These are phyloP conservation scores for Habropoda laboriosa DNA, from an alignment of 1,140 invertebrate genomes.

Conservation along the genomic window DNA sequence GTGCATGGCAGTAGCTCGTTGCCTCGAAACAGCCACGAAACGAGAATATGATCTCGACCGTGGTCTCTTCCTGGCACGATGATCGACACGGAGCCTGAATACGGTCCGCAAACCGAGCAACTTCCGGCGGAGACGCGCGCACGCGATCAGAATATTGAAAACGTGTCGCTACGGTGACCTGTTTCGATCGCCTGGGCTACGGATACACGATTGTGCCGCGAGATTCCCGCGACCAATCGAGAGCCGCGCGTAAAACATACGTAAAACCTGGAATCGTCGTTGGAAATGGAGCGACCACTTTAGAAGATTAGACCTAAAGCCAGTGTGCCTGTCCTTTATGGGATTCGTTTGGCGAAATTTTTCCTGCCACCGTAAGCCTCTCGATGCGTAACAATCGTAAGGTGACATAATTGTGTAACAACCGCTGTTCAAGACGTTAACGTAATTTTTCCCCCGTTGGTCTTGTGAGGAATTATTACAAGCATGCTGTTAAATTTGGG, in stretches of 20 bases:
- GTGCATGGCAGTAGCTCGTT: not conserved
- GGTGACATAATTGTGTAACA: not conserved
- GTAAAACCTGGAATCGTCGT: not conserved
- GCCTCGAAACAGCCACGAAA: not conserved
- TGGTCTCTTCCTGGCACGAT: not conserved
- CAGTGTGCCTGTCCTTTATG: too few relatives aligned
- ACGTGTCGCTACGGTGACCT: conserved; percentile 3
- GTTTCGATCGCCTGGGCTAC: not conserved
- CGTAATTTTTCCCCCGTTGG: too few relatives aligned
- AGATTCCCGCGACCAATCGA: not conserved
- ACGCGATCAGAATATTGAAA: conserved; percentile 26
- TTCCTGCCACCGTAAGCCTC: too few relatives aligned
- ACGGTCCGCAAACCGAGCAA: conserved; percentile 4
- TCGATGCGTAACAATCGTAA: too few relatives aligned
- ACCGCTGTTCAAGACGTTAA: not conserved
- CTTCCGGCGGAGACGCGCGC: conserved; percentile 10
- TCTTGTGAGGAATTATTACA: too few relatives aligned
- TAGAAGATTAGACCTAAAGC: not conserved
- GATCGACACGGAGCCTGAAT: conserved; percentile 13
- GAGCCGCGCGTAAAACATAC: not conserved
- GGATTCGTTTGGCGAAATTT: not conserved
- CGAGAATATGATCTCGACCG: conserved; percentile 1
- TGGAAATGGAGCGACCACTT: not conserved
- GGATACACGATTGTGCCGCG: not conserved
- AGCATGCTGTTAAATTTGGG: too few relatives aligned